phyloP scores from a whole-genome alignment of 2,113 vertebrate species.

The Archocentrus centrarchus region DNA sequence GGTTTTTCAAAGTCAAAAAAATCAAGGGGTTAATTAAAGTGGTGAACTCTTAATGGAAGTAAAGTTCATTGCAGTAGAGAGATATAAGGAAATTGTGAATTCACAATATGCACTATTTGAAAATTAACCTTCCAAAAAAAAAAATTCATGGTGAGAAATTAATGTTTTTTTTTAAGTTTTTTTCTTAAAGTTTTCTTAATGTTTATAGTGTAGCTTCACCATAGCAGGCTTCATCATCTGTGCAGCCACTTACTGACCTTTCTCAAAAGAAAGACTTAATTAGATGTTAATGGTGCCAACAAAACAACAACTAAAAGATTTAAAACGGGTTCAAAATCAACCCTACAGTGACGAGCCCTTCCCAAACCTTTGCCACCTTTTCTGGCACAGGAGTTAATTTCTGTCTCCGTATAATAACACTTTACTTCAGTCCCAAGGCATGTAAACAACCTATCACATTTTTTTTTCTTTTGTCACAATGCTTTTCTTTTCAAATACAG shows the following conservation, averaged over 20 bases:
- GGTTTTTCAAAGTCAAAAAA: slow-evolving; percentile 25
- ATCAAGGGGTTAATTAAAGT: slow-evolving; percentile 21
- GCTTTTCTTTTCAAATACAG: background rate
- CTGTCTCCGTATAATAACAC: slow-evolving; percentile 21
- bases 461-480: background rate
- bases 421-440: slow-evolving; percentile 10
- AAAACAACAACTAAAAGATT: background rate
- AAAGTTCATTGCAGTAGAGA: background rate
- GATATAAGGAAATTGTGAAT: background rate
- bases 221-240: background rate
- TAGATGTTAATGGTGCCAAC: slow-evolving; percentile 5
- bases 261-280: background rate
- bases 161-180: background rate
- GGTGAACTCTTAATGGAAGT: background rate
- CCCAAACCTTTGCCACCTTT: slow-evolving; percentile 5
- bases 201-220: background rate
- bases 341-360: slow-evolving; percentile 16
- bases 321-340: background rate
- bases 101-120: background rate
- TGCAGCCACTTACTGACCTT: background rate
- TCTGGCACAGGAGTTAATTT: slow-evolving; percentile 24
- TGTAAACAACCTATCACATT: slow-evolving; percentile 26
- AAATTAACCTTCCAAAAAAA: background rate
- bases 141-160: background rate
- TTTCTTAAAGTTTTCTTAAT: background rate